phyloP scores from a whole-genome alignment of 2,113 vertebrate species.

The Vicugna pacos region DNA sequence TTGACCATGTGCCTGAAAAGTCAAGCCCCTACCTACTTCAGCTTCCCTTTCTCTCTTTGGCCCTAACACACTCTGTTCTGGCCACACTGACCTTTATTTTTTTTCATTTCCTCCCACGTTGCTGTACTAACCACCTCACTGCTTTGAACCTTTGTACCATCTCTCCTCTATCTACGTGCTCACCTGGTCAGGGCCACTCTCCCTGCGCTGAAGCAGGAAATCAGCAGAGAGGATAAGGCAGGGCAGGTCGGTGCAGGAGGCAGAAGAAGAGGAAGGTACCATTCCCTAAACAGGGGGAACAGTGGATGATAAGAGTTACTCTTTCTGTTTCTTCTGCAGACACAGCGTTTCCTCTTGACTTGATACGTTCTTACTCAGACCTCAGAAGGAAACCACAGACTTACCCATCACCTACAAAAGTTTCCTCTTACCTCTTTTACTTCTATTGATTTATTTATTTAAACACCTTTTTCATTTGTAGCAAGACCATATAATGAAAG shows the following conservation, averaged over 20 bases:
- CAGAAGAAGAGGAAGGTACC: fast-evolving
- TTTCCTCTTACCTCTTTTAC: neutral
- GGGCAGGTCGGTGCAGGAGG: neutral
- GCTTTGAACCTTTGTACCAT: neutral
- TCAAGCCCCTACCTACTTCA: neutral
- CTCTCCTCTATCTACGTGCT: neutral
- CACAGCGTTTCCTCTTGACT: neutral
- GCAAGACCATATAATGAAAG: neutral
- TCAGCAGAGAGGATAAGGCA: too few species aligned
- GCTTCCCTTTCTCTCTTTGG: neutral
- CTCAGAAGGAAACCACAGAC: neutral
- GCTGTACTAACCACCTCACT: neutral
- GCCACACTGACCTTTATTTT: neutral
- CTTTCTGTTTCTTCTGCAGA: neutral
- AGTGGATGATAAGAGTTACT: neutral
- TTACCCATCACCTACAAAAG: neutral
- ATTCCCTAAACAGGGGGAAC: neutral
- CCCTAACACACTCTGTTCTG: neutral
- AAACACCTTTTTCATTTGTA: neutral
- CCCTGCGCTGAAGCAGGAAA: neutral
- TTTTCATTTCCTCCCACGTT: neutral
- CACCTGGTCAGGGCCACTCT: neutral
- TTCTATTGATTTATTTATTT: neutral
- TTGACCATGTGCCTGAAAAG: neutral
- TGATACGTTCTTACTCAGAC: neutral